phyloP scores from a whole-genome alignment of 2,888 invertebrate species.

The Fragum fragum region DNA sequence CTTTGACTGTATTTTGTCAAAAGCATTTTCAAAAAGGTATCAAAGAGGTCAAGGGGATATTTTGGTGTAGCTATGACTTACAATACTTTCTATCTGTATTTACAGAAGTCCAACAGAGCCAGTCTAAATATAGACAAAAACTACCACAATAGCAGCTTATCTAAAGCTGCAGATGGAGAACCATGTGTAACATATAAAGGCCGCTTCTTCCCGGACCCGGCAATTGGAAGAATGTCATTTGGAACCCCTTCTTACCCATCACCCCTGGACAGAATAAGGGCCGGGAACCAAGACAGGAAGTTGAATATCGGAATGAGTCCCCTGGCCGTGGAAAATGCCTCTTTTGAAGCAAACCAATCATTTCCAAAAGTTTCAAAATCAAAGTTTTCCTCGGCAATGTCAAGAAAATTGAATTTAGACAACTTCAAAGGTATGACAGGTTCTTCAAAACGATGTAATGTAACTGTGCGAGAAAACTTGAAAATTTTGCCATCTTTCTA shows the following conservation, averaged over 20 bases:
- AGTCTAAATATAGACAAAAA: slow-evolving; percentile 32
- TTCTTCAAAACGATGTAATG: too few relatives aligned
- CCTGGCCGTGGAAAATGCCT: slow-evolving; percentile 66
- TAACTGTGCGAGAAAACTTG: too few relatives aligned
- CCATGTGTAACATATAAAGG: slow-evolving; percentile 29
- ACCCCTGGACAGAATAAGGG: slow-evolving; percentile 83
- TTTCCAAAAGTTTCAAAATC: slow-evolving; percentile 87
- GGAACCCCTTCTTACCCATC: slow-evolving; percentile 84
- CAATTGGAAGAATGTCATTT: slow-evolving; percentile 66
- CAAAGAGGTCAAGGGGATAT: too few relatives aligned
- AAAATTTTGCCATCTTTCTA: too few relatives aligned
- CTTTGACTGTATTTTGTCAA: not conserved
- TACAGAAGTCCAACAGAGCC: slow-evolving; percentile 37
- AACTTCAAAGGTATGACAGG: slow-evolving; percentile 75
- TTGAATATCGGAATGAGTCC: slow-evolving; percentile 78
- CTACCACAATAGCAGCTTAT: not conserved
- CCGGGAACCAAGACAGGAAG: slow-evolving; percentile 79
- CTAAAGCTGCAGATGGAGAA: slow-evolving; percentile 1
- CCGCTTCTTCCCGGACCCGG: slow-evolving; percentile 50
- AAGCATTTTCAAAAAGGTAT: too few relatives aligned
- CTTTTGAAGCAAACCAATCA: slow-evolving; percentile 90
- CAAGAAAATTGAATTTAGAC: slow-evolving; percentile 65
- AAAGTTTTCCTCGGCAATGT: slow-evolving; percentile 50
- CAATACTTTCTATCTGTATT: not conserved
- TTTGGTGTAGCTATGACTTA: too few relatives aligned